A percentile compares a stretch with the other conserved stretches of the same genome.
These are phyloP conservation scores for Brotula barbata DNA, from an alignment of 2,797 vertebrate species.

Conservation along the genomic window DNA sequence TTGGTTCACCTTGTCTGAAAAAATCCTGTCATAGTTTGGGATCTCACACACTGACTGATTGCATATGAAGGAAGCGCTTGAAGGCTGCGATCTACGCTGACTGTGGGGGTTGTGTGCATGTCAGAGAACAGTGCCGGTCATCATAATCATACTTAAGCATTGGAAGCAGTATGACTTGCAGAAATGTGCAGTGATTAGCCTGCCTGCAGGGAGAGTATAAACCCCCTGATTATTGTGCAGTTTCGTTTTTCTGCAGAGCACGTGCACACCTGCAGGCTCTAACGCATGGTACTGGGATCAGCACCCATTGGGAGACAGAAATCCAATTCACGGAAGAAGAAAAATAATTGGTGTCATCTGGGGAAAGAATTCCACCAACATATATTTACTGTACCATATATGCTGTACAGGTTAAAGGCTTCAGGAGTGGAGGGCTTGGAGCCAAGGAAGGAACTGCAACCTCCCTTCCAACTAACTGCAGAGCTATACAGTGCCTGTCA, in stretches of 20 bases:
- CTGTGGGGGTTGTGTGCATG: constrained; percentile 6
- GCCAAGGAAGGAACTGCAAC: constrained; percentile 27
- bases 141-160: constrained; percentile 5
- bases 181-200: neutral
- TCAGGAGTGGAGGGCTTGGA: constrained; percentile 10
- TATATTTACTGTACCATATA: neutral
- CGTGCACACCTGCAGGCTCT: too few species aligned
- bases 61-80: constrained; percentile 47
- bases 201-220: neutral
- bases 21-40: constrained; percentile 30
- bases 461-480: constrained; percentile 24
- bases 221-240: too few species aligned
- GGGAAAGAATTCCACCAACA: too few species aligned
- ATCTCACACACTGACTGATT: constrained; percentile 53
- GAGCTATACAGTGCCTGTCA: constrained; percentile 31
- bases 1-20: constrained; percentile 55
- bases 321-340: too few species aligned
- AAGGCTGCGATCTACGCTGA: constrained; percentile 45
- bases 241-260: neutral
- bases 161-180: neutral
- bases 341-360: too few species aligned
- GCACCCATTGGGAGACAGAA: too few species aligned
- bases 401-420: constrained; percentile 25
- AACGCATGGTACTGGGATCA: too few species aligned
- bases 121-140: constrained; percentile 11